Percentiles rank a stretch among this genome's conserved stretches.
Evolutionary conservation across 2,113 vertebrate species (phyloP).

Genomic region (Chitala chitala): DNA sequence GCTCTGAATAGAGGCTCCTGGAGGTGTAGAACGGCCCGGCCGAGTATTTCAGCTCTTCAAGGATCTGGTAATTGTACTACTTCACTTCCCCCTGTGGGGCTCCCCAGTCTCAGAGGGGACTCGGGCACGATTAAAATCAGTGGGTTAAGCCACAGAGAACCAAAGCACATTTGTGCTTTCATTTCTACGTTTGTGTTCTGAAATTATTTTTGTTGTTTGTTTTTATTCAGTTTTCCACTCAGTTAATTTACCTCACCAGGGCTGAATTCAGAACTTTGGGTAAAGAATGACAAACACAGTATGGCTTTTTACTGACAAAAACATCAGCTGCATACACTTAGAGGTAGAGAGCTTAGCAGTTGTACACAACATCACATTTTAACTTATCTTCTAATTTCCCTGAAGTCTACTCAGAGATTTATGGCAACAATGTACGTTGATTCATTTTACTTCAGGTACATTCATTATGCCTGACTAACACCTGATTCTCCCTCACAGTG

Average conservation of each 20-base stretch:
- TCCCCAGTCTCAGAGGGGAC: slow-evolving; percentile 18
- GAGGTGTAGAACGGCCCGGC: slow-evolving; percentile 40
- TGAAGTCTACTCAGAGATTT: neutral
- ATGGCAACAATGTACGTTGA: neutral
- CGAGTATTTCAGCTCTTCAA: slow-evolving; percentile 24
- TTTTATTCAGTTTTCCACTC: neutral
- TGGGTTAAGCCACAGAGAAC: slow-evolving; percentile 11
- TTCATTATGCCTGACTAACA: neutral
- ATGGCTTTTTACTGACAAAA: neutral
- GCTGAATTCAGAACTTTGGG: slow-evolving; percentile 2
- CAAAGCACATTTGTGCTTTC: slow-evolving; percentile 17
- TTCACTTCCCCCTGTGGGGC: slow-evolving; percentile 18
- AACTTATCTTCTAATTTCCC: slow-evolving; percentile 8
- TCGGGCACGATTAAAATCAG: slow-evolving; percentile 34
- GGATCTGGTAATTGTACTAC: slow-evolving; percentile 20
- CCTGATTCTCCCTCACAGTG: neutral
- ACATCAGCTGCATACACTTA: slow-evolving; percentile 7
- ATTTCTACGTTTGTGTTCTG: neutral
- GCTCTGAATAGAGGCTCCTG: slow-evolving; percentile 45
- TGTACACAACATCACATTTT: neutral
- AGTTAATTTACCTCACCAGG: slow-evolving; percentile 7
- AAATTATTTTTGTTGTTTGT: neutral
- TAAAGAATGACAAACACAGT: slow-evolving; percentile 2
- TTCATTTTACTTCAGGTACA: neutral
- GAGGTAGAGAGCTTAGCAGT: neutral